Evolutionary conservation across 2,797 vertebrate genomes (phyloP), one percentile per base, ranked within the genome.

Genomic region (Aeoliscus strigatus): DNA sequence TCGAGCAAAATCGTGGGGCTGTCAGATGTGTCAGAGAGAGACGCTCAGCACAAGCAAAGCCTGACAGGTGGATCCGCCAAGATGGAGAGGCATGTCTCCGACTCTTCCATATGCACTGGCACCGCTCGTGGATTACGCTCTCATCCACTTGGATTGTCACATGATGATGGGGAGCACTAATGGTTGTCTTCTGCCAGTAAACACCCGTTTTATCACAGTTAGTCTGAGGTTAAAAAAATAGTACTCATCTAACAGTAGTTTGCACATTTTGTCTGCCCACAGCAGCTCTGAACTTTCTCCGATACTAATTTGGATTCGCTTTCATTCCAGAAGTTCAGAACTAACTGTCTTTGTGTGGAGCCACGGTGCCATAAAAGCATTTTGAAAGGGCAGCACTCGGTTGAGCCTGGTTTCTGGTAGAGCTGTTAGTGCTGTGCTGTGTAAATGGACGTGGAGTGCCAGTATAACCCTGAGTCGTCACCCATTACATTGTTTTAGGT

Each of bases 11-110:
- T 87, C 90, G 89, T 89, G 84, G 88, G 79, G 90, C 72, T 85
- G 79, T 77, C 79, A 80, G 68, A 75, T 65, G 56, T 80, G 67
- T 62, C 75, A 67, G 63, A 34, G 64, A 59, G 73, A 66, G 89
- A 88, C 88, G 88, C 89, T 89, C 87, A 88, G 89, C 82, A 83
- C 81, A 83, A 83, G 87, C 77, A 80, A 85, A 87, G 90, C 90
- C 85, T 92, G 92, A 93, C 91, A 94, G 91, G 92, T 92, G 91
- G 82, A 92, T 90, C 90, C 86, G 88, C 90, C 86, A 86, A 86
- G 81, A 84, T 75, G 73, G 88, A 90, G 70, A 58, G 43, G 43
- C 39, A 43, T 51, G 64, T 68, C 57, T 68, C 41, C 52, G 59
- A 31, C 65, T 71, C 54, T 46, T 71, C 59, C 70, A 53, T 62